A percentile compares a stretch with the other conserved stretches of the same genome.
These are phyloP conservation scores for Alectura lathami DNA, from an alignment of 2,113 vertebrate genomes.

Conservation along the genomic window DNA sequence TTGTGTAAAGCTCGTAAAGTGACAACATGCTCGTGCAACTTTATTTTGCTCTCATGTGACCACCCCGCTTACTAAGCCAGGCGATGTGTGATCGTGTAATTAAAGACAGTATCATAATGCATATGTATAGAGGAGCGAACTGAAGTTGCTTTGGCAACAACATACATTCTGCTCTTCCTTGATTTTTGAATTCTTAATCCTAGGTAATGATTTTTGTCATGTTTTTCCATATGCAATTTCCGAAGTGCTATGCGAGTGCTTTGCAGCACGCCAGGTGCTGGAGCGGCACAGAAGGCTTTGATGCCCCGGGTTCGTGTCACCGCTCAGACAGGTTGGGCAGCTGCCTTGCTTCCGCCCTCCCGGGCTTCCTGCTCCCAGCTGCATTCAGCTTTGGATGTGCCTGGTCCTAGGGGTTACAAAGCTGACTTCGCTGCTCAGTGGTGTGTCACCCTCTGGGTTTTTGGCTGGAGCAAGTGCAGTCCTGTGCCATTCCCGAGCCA, in stretches of 20 bases:
- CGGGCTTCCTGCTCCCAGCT: rapidly evolving
- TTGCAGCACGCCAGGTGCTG: neutral
- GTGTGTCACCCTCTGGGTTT: neutral
- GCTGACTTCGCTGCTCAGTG: rapidly evolving
- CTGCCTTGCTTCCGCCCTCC: neutral
- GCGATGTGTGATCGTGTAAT: neutral
- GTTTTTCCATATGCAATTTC: neutral
- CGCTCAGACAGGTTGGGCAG: rapidly evolving
- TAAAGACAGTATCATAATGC: neutral
- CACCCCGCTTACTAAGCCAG: neutral
- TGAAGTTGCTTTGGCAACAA: slow-evolving; percentile 50
- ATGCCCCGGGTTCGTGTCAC: rapidly evolving
- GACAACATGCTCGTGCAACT: neutral
- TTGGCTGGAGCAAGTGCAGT: neutral
- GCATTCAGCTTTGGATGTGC: neutral
- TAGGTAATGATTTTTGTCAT: neutral
- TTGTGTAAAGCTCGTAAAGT: neutral
- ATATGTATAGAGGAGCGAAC: slow-evolving; percentile 24
- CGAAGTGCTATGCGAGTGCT: neutral
- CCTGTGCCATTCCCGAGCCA: neutral
- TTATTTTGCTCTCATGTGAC: slow-evolving; percentile 9
- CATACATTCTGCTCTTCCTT: slow-evolving; percentile 11
- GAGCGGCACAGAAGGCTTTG: neutral
- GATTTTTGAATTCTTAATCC: neutral
- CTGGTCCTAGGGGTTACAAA: neutral